These are phyloP conservation scores for Cyphomyrus discorhynchus DNA, from an alignment of 2,113 vertebrate species.

Conservation along the genomic window DNA sequence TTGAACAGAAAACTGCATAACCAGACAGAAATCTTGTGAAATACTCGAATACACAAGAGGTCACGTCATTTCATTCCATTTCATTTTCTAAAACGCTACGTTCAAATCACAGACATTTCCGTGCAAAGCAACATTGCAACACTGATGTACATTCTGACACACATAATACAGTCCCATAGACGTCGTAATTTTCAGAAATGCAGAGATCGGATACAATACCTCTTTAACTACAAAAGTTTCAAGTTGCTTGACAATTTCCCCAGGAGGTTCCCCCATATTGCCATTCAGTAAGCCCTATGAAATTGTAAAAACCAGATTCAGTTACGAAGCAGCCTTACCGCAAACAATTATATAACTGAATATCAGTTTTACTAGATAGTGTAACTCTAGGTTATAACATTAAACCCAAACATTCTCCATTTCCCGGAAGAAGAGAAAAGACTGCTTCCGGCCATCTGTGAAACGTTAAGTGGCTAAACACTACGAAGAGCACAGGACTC, in stretches of 20 bases:
- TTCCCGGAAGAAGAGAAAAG: background rate
- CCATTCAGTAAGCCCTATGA: background rate
- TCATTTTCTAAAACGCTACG: background rate
- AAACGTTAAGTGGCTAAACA: background rate
- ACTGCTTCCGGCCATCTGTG: background rate
- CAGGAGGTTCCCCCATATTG: constrained; percentile 17
- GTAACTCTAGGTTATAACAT: background rate
- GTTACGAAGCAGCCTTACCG: background rate
- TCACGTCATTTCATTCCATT: background rate
- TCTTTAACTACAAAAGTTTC: constrained; percentile 44
- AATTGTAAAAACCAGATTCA: background rate
- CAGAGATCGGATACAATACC: constrained; percentile 11
- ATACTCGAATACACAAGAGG: background rate
- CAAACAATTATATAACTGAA: background rate
- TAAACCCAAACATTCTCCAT: background rate
- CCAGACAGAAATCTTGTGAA: background rate
- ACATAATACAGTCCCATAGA: background rate
- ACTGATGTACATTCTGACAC: background rate
- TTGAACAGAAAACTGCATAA: background rate
- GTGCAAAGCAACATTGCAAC: background rate
- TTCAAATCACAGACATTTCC: background rate
- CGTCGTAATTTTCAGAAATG: background rate
- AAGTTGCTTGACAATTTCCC: constrained; percentile 46
- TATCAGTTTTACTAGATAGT: background rate
- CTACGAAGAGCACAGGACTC: background rate